Evolutionary conservation across 2,797 vertebrate genomes (phyloP), one percentile per base, ranked within the genome.

Genomic region (Spea hammondii): DNA sequence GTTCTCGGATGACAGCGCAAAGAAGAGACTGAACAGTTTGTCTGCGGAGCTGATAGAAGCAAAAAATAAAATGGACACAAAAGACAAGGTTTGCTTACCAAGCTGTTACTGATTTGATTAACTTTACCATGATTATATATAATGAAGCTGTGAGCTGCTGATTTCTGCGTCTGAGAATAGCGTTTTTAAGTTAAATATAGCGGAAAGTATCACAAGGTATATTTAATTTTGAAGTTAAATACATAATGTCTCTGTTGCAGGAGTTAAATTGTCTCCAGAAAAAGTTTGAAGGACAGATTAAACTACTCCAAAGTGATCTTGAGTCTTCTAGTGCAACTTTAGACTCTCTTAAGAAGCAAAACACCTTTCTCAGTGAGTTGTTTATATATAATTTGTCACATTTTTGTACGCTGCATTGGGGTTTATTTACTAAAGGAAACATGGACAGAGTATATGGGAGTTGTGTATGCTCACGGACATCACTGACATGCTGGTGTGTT

Each of bases 41-140:
- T 95, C 92, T 53, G 87, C 94, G 85, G 97, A 99, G 47, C 69
- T 98, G 78, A 94, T 96, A 91, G 97, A 97, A 83, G 92, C 94
- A 60, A 94, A 92, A 85, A 96, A 93, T 83, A 91, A 88, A 84
- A 88, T 95, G 82, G 95, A 96, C 89, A 76, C 85, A 1, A 98
- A 95, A 86, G 94, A 94, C 74, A 94, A 91, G 92, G 97, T 96
- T 80, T 57, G 85, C 78, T 32, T 70, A 14, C 4, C 6, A 32
- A 32, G 32, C 32, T 32, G 32, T 32, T 32, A 32, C 32, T 32
- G 32, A 32, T 32, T 32, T 32, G 2, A 32, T 32, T 32, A 32
- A 32, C 32, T 32, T 32, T 32, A 32, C 32, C 32, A 32, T 32
- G 32, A 32, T 32, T 32, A 32, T 32, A 32, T 32, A 32, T 32